These are phyloP conservation scores for Eulemur coronatus DNA, from an alignment of 2,797 vertebrate species.

Conservation along the genomic window DNA sequence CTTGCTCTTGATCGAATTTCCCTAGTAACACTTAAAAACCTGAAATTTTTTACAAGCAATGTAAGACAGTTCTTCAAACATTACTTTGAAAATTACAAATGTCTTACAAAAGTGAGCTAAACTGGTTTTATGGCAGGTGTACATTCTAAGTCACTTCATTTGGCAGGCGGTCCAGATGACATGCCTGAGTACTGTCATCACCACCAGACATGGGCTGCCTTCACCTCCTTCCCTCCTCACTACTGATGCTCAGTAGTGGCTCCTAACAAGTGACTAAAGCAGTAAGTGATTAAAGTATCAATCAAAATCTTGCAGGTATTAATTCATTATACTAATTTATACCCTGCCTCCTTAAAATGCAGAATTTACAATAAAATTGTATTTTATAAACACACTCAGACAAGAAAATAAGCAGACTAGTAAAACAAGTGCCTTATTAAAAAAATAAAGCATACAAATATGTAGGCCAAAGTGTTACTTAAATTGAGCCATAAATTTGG, in stretches of 20 bases:
- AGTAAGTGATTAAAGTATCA: not conserved
- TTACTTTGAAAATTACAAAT: constrained; percentile 48
- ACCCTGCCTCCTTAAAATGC: not conserved
- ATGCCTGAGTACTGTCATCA: fast-evolving
- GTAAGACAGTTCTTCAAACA: constrained; percentile 4
- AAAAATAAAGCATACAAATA: not conserved
- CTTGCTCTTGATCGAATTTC: not conserved
- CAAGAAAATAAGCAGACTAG: not conserved
- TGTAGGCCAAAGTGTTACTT: not conserved
- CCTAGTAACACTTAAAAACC: constrained; percentile 1
- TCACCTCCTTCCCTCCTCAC: not conserved
- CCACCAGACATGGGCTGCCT: too few relatives aligned
- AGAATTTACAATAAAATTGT: not conserved
- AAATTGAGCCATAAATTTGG: not conserved
- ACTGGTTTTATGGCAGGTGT: not conserved
- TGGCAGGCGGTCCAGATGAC: not conserved
- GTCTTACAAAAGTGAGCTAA: not conserved
- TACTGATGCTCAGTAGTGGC: not conserved
- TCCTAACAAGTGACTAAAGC: not conserved
- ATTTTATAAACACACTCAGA: not conserved
- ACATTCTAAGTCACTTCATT: not conserved
- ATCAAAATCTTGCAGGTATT: not conserved
- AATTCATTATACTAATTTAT: not conserved
- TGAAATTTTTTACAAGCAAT: not conserved
- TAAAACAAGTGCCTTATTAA: not conserved